These are phyloP conservation scores for Buathra laborator DNA, from an alignment of 2,888 invertebrate genomes.

Conservation along the genomic window DNA sequence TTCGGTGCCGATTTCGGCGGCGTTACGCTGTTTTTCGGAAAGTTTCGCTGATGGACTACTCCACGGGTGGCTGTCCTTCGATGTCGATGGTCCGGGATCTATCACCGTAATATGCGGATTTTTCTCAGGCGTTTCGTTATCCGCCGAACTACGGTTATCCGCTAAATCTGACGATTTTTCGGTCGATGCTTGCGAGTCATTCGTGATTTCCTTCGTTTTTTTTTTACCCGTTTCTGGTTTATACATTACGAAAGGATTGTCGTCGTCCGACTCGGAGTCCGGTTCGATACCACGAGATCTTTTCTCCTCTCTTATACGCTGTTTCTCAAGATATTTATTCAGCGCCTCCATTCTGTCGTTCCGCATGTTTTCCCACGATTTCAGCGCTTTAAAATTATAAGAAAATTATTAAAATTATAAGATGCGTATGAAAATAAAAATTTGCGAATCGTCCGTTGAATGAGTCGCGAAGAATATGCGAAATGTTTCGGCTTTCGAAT, in stretches of 20 bases:
- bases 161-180: neutral
- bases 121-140: slow-evolving; percentile 9
- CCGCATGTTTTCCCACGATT: slow-evolving; percentile 77
- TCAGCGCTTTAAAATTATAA: slow-evolving; percentile 73
- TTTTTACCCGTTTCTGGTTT: slow-evolving; percentile 68
- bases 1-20: slow-evolving; percentile 32
- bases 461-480: no score
- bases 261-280: slow-evolving; percentile 81
- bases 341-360: slow-evolving; percentile 78
- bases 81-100: slow-evolving; percentile 77
- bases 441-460: no score
- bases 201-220: slow-evolving; percentile 4
- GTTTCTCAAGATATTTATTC: slow-evolving; percentile 79
- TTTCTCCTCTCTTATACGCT: slow-evolving; percentile 78
- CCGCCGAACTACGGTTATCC: neutral
- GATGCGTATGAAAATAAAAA: neutral
- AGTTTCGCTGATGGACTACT: slow-evolving; percentile 41
- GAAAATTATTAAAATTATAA: neutral
- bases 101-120: slow-evolving; percentile 57
- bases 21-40: neutral
- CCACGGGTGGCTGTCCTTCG: slow-evolving; percentile 72
- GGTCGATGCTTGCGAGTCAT: neutral
- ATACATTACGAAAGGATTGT: slow-evolving; percentile 79
- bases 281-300: slow-evolving; percentile 77
- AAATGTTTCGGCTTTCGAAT: neutral